Evolutionary conservation across 2,888 invertebrate species (phyloP).

Genomic region (Elysia crispata): DNA sequence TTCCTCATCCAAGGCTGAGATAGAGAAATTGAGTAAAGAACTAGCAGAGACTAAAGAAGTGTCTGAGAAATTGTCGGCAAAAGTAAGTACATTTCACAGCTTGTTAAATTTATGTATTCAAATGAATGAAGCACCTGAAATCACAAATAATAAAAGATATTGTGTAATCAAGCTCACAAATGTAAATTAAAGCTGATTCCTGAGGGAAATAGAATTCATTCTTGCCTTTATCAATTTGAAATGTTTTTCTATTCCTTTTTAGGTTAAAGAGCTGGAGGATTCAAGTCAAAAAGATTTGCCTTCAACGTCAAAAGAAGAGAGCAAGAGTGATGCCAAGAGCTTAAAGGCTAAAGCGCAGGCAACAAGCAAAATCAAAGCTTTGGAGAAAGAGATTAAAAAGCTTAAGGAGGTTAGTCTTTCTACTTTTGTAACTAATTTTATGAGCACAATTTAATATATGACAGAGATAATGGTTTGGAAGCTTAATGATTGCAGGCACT

Average conservation of each 20-base stretch:
- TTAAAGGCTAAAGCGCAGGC: slow-evolving; percentile 75
- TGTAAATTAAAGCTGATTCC: too few species aligned
- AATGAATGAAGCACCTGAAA: too few species aligned
- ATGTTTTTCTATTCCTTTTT: neutral
- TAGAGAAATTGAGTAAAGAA: slow-evolving; percentile 84
- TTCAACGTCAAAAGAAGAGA: slow-evolving; percentile 52
- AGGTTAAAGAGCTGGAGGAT: slow-evolving; percentile 50
- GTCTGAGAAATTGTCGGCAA: slow-evolving; percentile 6
- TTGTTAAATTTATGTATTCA: neutral
- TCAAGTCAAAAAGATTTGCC: slow-evolving; percentile 38
- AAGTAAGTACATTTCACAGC: slow-evolving; percentile 4
- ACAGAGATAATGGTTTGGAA: too few species aligned
- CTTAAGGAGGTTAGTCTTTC: slow-evolving; percentile 76
- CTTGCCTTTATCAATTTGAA: neutral
- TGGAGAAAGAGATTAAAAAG: slow-evolving; percentile 78
- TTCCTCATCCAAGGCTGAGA: slow-evolving; percentile 50
- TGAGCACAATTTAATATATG: too few species aligned
- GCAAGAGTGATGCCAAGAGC: slow-evolving; percentile 67
- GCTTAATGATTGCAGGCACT: too few species aligned
- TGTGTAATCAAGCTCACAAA: too few species aligned
- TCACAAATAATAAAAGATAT: too few species aligned
- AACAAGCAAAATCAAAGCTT: slow-evolving; percentile 72
- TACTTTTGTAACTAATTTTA: too few species aligned
- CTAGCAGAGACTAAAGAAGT: slow-evolving; percentile 78
- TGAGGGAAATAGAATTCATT: neutral